Conservation (phyloP, 2,797 vertebrate species). For the Chaenodraco wilsoni region DNA sequence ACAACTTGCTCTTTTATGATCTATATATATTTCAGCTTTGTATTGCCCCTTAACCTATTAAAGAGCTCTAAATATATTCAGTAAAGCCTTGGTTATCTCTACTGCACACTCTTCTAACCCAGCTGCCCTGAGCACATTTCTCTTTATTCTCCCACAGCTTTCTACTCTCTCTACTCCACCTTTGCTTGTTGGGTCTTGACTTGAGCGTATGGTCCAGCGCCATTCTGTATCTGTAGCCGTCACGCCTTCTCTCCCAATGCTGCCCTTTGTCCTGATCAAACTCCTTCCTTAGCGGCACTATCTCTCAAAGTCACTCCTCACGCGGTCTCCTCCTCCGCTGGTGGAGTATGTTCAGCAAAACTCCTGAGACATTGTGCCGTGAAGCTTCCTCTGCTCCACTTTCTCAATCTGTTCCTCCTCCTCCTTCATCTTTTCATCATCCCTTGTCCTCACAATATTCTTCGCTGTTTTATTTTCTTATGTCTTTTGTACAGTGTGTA, state of each 20-base stretch:
- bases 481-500: not conserved
- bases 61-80: constrained; percentile 34
- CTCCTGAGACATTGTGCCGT: constrained; percentile 51
- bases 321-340: constrained; percentile 37
- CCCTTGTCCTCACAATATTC: constrained; percentile 32
- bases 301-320: constrained; percentile 40
- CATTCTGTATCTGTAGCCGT: constrained; percentile 1
- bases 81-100: constrained; percentile 18
- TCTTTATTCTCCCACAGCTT: not conserved
- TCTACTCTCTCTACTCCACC: constrained; percentile 12
- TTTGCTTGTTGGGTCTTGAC: constrained; percentile 2
- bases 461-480: not conserved
- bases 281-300: constrained; percentile 33
- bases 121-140: constrained; percentile 22
- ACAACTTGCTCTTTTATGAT: constrained; percentile 11
- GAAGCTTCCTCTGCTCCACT: constrained; percentile 68
- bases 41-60: constrained; percentile 27
- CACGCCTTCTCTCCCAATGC: constrained; percentile 17
- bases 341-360: constrained; percentile 39
- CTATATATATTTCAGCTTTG: constrained; percentile 30
- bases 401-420: constrained; percentile 61
- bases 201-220: constrained; percentile 5
- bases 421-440: constrained; percentile 42
- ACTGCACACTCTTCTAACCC: constrained; percentile 13
- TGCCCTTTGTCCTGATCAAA: constrained; percentile 44